Percentiles rank a stretch among this genome's conserved stretches.
phyloP scores from a whole-genome alignment of 2,797 vertebrate species.

The Myotis pilosus region DNA sequence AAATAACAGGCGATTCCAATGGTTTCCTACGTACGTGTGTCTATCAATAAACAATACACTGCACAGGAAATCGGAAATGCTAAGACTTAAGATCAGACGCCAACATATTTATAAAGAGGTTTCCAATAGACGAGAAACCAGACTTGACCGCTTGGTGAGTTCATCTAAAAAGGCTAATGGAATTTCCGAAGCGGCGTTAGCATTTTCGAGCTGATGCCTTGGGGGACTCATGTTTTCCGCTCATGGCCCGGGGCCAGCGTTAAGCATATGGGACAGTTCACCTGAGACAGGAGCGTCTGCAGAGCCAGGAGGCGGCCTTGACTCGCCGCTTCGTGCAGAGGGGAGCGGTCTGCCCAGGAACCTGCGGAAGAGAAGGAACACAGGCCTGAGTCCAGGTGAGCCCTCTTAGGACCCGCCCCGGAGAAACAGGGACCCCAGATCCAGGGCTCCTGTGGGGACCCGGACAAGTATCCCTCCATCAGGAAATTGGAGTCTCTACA shows the following conservation, averaged over 20 bases:
- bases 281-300: conserved; percentile 94
- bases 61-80: neutral
- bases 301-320: conserved; percentile 95
- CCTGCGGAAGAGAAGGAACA: conserved; percentile 81
- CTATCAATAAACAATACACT: neutral
- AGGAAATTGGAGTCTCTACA: neutral
- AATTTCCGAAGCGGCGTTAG: neutral
- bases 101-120: neutral
- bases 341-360: conserved; percentile 96
- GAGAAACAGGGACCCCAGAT: neutral
- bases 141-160: neutral
- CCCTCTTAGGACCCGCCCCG: neutral
- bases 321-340: conserved; percentile 94
- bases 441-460: neutral
- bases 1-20: neutral
- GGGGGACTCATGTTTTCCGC: neutral
- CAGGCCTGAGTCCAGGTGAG: neutral
- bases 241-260: neutral
- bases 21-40: neutral
- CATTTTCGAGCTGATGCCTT: neutral
- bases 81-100: neutral
- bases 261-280: conserved; percentile 77
- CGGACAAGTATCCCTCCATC: neutral
- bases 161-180: neutral
- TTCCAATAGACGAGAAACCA: conserved; percentile 15